phyloP scores from a whole-genome alignment of 2,797 vertebrate species.

The Bucorvus abyssinicus region DNA sequence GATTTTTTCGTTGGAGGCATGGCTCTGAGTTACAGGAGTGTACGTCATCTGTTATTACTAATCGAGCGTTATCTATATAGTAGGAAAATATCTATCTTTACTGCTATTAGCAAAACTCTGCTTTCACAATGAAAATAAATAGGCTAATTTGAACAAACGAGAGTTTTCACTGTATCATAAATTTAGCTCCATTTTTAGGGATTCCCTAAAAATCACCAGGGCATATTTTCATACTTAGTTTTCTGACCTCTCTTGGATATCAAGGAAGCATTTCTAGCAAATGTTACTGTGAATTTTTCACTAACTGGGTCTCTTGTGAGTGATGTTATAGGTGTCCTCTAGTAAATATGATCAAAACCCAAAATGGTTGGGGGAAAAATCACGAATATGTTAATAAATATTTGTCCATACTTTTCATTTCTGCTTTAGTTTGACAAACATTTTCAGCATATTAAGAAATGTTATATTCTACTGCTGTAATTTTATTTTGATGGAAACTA shows the following conservation, averaged over 20 bases:
- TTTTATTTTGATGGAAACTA: not conserved
- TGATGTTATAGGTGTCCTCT: not conserved
- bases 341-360: not conserved
- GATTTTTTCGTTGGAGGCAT: not conserved
- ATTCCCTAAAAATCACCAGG: not conserved
- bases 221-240: not conserved
- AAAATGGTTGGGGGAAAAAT: not conserved
- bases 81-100: not conserved
- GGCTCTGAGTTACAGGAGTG: not conserved
- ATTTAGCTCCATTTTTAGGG: not conserved
- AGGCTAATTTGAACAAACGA: not conserved
- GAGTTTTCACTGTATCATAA: not conserved
- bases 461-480: not conserved
- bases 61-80: not conserved
- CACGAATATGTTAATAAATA: not conserved
- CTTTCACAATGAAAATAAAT: not conserved
- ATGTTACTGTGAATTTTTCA: not conserved
- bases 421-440: not conserved
- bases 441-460: not conserved
- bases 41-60: not conserved
- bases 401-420: not conserved
- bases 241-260: not conserved
- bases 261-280: not conserved
- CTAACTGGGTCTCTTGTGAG: not conserved
- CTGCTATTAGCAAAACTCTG: not conserved